Evolutionary conservation across 2,113 vertebrate species (phyloP).

Genomic region (Canis aureus): DNA sequence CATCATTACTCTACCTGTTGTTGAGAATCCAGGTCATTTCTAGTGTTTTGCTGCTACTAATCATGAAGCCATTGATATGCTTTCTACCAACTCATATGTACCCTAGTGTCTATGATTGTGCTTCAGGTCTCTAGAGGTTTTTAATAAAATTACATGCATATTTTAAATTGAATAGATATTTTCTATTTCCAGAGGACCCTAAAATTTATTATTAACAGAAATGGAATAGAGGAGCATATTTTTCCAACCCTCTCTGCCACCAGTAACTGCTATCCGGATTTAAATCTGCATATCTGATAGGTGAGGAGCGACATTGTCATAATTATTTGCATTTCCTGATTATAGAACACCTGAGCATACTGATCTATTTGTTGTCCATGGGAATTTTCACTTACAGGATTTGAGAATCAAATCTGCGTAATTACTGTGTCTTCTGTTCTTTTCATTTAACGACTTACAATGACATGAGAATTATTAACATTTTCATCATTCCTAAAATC

Average conservation of each 20-base stretch:
- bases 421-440: neutral
- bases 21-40: neutral
- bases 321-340: neutral
- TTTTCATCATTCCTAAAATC: neutral
- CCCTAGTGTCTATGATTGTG: neutral
- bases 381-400: too few relatives aligned
- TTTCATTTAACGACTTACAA: neutral
- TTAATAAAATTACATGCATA: neutral
- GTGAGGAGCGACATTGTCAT: neutral
- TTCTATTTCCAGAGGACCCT: neutral
- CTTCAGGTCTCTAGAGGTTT: neutral
- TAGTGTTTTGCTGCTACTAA: neutral
- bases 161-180: neutral
- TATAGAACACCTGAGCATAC: neutral
- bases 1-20: neutral
- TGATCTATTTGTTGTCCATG: neutral
- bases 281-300: neutral
- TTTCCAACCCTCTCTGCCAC: neutral
- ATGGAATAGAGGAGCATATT: neutral
- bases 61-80: neutral
- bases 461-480: neutral
- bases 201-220: neutral
- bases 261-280: neutral
- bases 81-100: neutral
- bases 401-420: neutral